These are phyloP conservation scores for Aplochiton taeniatus DNA, from an alignment of 2,797 vertebrate species.

Conservation along the genomic window DNA sequence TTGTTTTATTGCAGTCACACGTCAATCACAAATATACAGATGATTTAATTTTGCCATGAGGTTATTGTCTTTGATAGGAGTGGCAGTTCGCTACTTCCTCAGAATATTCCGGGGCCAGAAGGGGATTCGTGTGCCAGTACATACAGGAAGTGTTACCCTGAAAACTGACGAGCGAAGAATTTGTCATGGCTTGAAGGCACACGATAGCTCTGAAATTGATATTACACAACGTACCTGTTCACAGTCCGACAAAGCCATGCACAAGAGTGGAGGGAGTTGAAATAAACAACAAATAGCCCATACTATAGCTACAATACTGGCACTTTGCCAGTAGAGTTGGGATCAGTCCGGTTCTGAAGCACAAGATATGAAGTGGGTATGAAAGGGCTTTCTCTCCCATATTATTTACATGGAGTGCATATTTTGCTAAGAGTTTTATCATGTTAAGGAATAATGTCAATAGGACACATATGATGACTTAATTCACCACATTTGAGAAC, in stretches of 20 bases:
- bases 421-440: background rate
- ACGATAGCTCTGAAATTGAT: background rate
- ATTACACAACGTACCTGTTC: no score
- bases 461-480: background rate
- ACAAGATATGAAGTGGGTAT: background rate
- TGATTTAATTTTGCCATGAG: slow-evolving; percentile 13
- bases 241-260: no score
- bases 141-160: no score
- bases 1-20: slow-evolving; percentile 43
- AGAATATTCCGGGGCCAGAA: no score
- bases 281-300: background rate
- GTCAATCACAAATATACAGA: slow-evolving; percentile 26
- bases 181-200: slow-evolving; percentile 17
- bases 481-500: background rate
- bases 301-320: background rate
- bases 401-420: background rate
- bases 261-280: no score
- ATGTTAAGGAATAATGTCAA: background rate
- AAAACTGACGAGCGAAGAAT: background rate
- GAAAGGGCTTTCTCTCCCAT: background rate
- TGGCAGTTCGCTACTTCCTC: slow-evolving; percentile 9
- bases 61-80: background rate
- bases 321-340: background rate
- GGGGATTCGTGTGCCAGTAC: no score
- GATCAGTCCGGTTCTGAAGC: background rate